Base-by-base conservation (phyloP, 23 tunicate genomes). In the Halocynthia roretzi region DNA sequence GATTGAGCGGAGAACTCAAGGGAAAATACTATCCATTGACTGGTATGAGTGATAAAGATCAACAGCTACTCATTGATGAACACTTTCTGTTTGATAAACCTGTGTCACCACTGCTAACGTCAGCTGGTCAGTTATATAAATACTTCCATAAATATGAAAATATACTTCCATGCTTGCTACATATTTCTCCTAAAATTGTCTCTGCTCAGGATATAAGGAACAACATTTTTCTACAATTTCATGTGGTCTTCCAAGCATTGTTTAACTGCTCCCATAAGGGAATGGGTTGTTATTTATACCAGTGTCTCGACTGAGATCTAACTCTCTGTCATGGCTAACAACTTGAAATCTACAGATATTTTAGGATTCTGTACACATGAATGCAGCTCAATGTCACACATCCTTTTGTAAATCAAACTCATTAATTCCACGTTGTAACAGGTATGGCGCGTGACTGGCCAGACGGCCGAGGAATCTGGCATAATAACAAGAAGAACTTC, bases 381-480 rank as follows among this genome's bases (percentile, higher is more conserved):
- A 31, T 31, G 44, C 44, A 0, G 44, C 44, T 31, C 4, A 31
- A 31, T 31, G 44, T 31, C 44, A 31, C 44, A 31, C 44, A 31
- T 31, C 44, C 44, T 31, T 31, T 31, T 31, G 4, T 31, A 31
- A 31, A 31, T 31, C 4, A 31, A 31, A 31, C 44, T 31, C 1
- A 31, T 31, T 31, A 31, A 31, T 31, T 31, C 44, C 44, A 17
- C 19, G 21, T 67, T 19, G 22, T 5, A 56, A 14, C 86, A 87
- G 93, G 93, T 31, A 87, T 87, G 93, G 93, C 93, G 6, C 87
- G 95, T 62, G 87, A 88, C 51, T 88, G 95, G 95, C 95, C 95
- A 20, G 95, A 88, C 57, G 95, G 77, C n/a, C 81, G 95, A 9
- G 95, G 95, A 10, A 88, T 88, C 23, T 88, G 84, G 84, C 87